Evolutionary conservation across 2,888 invertebrate species (phyloP).

Genomic region (Morpho deidamia): DNA sequence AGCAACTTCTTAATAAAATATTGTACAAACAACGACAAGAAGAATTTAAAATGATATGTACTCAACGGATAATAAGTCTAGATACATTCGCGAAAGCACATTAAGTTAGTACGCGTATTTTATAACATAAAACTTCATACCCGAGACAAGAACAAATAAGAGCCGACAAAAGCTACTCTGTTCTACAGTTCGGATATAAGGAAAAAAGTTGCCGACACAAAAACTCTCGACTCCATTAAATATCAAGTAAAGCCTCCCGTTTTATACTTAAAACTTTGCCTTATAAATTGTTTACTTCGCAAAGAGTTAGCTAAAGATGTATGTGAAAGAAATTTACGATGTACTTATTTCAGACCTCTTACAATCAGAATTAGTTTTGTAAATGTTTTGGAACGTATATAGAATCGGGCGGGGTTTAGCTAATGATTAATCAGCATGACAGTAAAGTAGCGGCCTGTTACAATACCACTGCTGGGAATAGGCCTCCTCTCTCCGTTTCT

Average conservation of each 20-base stretch:
- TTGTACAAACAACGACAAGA: background rate
- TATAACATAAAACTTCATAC: slow-evolving; percentile 16
- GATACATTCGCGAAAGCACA: background rate
- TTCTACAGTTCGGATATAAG: slow-evolving; percentile 8
- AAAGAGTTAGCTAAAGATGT: slow-evolving; percentile 1
- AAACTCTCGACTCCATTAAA: slow-evolving; percentile 21
- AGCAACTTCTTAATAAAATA: too few relatives aligned
- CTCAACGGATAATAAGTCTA: background rate
- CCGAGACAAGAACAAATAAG: slow-evolving; percentile 14
- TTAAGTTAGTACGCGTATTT: slow-evolving; percentile 1
- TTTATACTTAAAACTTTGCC: slow-evolving; percentile 11
- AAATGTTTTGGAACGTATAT: too few relatives aligned
- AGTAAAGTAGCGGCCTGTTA: too few relatives aligned
- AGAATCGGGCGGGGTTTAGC: too few relatives aligned
- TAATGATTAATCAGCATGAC: too few relatives aligned
- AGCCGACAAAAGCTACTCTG: slow-evolving; percentile 15
- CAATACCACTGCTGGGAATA: too few relatives aligned
- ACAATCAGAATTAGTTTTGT: too few relatives aligned
- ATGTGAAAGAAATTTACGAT: background rate
- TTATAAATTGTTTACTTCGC: slow-evolving; percentile 8
- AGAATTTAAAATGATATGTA: background rate
- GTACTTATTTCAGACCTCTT: background rate
- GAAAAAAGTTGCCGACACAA: slow-evolving; percentile 18
- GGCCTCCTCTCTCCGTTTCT: too few relatives aligned
- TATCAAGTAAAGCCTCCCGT: slow-evolving; percentile 15